These are phyloP conservation scores for Byasa hedistus DNA, from an alignment of 2,888 invertebrate genomes.

Conservation along the genomic window DNA sequence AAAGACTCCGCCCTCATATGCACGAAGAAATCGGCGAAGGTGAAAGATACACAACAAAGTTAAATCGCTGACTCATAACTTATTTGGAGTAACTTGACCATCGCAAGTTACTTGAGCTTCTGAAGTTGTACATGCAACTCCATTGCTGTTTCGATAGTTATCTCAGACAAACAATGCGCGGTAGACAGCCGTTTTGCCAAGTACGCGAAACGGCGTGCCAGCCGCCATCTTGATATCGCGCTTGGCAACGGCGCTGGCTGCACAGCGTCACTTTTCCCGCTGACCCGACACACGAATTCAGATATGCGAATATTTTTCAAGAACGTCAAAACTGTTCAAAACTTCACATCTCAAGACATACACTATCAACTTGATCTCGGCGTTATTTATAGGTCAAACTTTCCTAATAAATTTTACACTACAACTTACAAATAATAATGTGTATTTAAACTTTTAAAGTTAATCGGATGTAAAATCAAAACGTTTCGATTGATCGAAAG, in stretches of 20 bases:
- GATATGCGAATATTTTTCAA: constrained; percentile 27
- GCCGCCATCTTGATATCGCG: constrained; percentile 41
- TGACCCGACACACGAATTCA: constrained; percentile 41
- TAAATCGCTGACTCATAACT: too few species aligned
- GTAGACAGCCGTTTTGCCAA: constrained; percentile 42
- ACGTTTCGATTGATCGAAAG: too few species aligned
- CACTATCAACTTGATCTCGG: constrained; percentile 14
- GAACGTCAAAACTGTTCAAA: constrained; percentile 27
- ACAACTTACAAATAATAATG: too few species aligned
- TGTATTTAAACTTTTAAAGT: too few species aligned
- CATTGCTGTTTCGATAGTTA: constrained; percentile 24
- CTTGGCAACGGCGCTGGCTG: constrained; percentile 39
- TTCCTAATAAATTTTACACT: constrained; percentile 6
- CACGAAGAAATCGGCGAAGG: too few species aligned
- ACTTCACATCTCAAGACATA: constrained; percentile 25
- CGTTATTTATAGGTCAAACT: constrained; percentile 26
- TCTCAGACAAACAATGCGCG: constrained; percentile 34
- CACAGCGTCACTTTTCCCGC: constrained; percentile 40
- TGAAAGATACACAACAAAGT: too few species aligned
- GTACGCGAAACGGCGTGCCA: constrained; percentile 32
- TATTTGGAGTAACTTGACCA: too few species aligned
- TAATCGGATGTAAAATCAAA: too few species aligned
- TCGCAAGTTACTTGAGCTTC: too few species aligned
- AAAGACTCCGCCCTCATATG: too few species aligned
- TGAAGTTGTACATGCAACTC: constrained; percentile 1